Evolutionary conservation across 2,888 invertebrate genomes (phyloP), one percentile per base, ranked within the genome.

Genomic region (Acleris laterana): DNA sequence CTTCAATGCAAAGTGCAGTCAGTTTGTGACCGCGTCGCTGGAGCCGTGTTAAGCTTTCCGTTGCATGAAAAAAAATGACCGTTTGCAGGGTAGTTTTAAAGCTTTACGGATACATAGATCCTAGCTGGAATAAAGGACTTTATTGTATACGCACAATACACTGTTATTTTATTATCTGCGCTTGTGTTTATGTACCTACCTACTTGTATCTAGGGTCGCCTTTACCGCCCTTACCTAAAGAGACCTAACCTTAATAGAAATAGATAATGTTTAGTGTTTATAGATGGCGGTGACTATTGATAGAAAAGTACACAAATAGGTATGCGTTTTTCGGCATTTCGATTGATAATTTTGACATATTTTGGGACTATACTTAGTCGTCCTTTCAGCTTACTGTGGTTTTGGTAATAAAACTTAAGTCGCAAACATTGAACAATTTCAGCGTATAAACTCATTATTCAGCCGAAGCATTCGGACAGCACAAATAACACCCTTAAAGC

Each of bases 1-100:
- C 75, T 83, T 79, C 81, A 82, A 82, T 82, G 74, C 78, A 80
- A 81, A 75, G 72, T 74, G 76, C 78, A 74, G 76, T 70, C 78
- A 76, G 77, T 76, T 76, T 75, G 75, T 75, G 74, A 78, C 79
- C 77, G 77, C 75, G 74, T 71, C 72, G 73, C 69, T 74, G 62
- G 46, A 42, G 73, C 72, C 72, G 72, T 68, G 71, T 71, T 63
- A 62, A 70, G 78, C 72, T 73, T 71, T 70, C 63, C 19, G 17
- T 55, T 49, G 49, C 49, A 59, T 49, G 28, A 16, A 61, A 60
- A 56, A 69, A 73, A 46, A 46, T n/a, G 5, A 46, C 17, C 46
- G 46, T 46, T 17, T 44, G 44, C n/a, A n/a, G 16, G 44, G 44
- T n/a, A 44, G 44, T n/a, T 44, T 46, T 5, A 46, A 46, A 46